Percentiles rank a stretch among this genome's conserved stretches.
These are phyloP conservation scores for Colostygia pectinataria DNA, from an alignment of 2,888 invertebrate species.

Conservation along the genomic window DNA sequence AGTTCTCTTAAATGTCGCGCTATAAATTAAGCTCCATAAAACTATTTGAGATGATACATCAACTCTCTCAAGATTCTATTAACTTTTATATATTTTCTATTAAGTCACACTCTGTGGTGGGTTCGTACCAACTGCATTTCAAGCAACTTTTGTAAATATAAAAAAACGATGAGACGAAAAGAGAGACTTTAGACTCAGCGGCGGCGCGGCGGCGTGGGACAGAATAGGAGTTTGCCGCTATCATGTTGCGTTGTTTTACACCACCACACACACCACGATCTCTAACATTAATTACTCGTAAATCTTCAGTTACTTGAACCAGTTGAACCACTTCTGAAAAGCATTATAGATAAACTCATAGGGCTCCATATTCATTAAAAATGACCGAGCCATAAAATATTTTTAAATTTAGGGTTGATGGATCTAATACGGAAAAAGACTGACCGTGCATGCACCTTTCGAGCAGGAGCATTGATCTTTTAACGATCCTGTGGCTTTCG, in stretches of 20 bases:
- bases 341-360: slow-evolving; percentile 36
- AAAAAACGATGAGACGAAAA: too few relatives aligned
- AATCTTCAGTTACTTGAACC: slow-evolving; percentile 40
- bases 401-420: slow-evolving; percentile 48
- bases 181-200: too few relatives aligned
- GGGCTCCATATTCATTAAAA: slow-evolving; percentile 49
- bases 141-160: too few relatives aligned
- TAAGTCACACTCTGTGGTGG: too few relatives aligned
- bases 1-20: slow-evolving; percentile 15
- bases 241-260: too few relatives aligned
- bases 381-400: slow-evolving; percentile 36
- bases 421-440: slow-evolving; percentile 49
- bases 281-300: slow-evolving; percentile 25
- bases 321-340: slow-evolving; percentile 37
- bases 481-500: slow-evolving; percentile 36
- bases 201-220: too few relatives aligned
- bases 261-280: background rate
- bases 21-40: slow-evolving; percentile 15
- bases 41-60: slow-evolving; percentile 2
- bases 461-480: slow-evolving; percentile 41
- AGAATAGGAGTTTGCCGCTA: too few relatives aligned
- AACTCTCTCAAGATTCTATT: slow-evolving; percentile 17
- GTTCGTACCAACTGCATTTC: too few relatives aligned
- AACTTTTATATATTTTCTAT: background rate
- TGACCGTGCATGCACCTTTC: slow-evolving; percentile 30